Conservation (phyloP, 2,888 invertebrate species). For the Drosophila kuntzei region DNA sequence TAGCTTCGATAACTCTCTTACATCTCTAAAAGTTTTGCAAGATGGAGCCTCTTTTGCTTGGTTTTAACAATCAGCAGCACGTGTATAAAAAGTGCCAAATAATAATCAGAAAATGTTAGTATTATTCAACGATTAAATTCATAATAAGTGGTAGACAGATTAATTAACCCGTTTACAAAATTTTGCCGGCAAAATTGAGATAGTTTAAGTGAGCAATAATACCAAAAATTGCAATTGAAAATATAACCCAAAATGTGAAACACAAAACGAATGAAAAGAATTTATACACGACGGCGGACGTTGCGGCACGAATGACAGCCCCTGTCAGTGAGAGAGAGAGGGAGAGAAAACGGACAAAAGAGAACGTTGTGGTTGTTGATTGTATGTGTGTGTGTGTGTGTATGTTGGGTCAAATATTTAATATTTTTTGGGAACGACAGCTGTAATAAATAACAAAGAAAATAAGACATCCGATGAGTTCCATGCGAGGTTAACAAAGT, state of each 20-base stretch:
- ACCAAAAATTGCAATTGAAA: conserved; percentile 49
- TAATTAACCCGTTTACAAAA: conserved; percentile 32
- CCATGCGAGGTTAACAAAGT: conserved; percentile 41
- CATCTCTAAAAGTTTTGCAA: conserved; percentile 84
- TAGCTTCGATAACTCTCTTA: conserved; percentile 44
- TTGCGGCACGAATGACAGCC: conserved; percentile 62
- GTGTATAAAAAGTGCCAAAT: conserved; percentile 86
- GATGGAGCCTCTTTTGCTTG: conserved; percentile 86
- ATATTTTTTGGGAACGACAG: conserved; percentile 31
- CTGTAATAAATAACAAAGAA: conserved; percentile 50
- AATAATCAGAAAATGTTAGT: conserved; percentile 85
- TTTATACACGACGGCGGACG: conserved; percentile 62
- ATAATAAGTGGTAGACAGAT: conserved; percentile 45
- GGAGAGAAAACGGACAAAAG: conserved; percentile 30
- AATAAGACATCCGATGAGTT: conserved; percentile 24
- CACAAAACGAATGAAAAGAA: conserved; percentile 63
- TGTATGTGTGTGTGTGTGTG: conserved; percentile 45
- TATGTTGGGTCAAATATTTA: conserved; percentile 47
- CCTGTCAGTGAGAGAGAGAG: conserved; percentile 45
- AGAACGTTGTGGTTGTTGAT: conserved; percentile 62
- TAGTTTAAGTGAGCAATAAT: conserved; percentile 53
- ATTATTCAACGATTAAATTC: conserved; percentile 65
- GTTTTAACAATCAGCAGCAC: conserved; percentile 86
- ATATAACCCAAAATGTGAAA: conserved; percentile 63
- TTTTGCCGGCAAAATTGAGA: conserved; percentile 45